Evolutionary conservation across 2,888 invertebrate species (phyloP), one percentile per base, ranked within the genome.

Genomic region (Falcaria lacertinaria): DNA sequence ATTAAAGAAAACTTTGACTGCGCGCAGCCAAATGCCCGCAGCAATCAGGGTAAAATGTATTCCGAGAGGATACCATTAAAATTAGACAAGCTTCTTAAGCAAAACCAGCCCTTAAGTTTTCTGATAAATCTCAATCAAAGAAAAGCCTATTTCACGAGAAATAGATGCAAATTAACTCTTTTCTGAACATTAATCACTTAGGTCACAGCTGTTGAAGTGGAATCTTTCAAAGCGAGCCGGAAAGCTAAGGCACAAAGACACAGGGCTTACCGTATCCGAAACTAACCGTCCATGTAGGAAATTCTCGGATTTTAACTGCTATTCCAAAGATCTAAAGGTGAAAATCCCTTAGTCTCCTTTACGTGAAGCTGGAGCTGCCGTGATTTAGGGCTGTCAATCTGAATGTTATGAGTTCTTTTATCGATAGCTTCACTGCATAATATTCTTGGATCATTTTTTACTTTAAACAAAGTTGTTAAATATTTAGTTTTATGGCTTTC

Each of bases 141-240:
- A 32, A 44, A 40, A 54, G 43, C 41, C 40, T 34, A 45, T 54
- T 64, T 55, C 51, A 49, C 44, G 50, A 58, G 54, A 51, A 63
- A 69, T 74, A 66, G 60, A 66, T 67, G 64, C 63, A 55, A 52
- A 59, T 55, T 54, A 64, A 51, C 61, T 55, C 64, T 68, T 62
- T 62, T 48, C 60, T 15, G 22, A 37, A 22, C 74, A 75, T 79
- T 75, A 75, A 79, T 83, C 73, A 77, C 67, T 56, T 65, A 56
- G 69, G 73, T 57, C 78, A 73, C 80, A 80, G 80, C 76, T 81
- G 85, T 70, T 77, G 67, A 71, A 71, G 69, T 67, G 62, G 76
- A 37, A 69, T 69, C 62, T 66, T 57, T 63, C 65, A 66, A 64
- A 66, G 50, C 42, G 50, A 52, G 54, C 47, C 61, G 47, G 52